phyloP scores from a whole-genome alignment of 1,140 invertebrate species.

The Caenorhabditis brenneri region DNA sequence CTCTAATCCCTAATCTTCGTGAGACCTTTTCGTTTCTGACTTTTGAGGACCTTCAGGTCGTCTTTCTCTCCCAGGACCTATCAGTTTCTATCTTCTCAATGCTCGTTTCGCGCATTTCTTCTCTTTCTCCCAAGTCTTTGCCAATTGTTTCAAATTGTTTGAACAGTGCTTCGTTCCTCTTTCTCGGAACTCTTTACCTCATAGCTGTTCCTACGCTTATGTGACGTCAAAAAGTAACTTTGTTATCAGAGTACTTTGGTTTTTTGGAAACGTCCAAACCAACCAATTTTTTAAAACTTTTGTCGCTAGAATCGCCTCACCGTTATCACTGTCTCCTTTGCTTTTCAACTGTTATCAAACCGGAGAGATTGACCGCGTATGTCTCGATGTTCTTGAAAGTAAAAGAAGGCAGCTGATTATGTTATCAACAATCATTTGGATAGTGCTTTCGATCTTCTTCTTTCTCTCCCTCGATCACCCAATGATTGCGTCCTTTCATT shows the following conservation, averaged over 20 bases:
- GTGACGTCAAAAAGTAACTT: conserved; percentile 28
- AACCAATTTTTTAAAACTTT: neutral
- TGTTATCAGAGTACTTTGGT: conserved; percentile 8
- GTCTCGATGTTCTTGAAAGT: conserved; percentile 26
- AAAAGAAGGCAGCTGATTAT: conserved; percentile 20
- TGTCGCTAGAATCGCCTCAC: neutral
- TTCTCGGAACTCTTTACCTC: conserved; percentile 17
- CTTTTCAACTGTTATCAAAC: neutral
- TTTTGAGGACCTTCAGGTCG: neutral
- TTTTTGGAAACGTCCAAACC: neutral
- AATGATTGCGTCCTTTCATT: neutral
- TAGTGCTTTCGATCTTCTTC: neutral
- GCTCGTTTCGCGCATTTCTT: conserved; percentile 5
- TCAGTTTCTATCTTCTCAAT: conserved; percentile 1
- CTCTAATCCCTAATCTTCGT: conserved; percentile 1
- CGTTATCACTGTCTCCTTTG: conserved; percentile 1
- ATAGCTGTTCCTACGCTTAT: conserved; percentile 5
- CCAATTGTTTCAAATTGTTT: conserved; percentile 39
- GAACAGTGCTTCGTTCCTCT: neutral
- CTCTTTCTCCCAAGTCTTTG: neutral
- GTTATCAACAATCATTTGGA: neutral
- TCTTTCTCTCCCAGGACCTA: neutral
- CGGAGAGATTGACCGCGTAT: neutral
- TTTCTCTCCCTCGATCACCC: neutral
- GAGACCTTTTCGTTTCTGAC: neutral